Percentiles rank a stretch among this genome's conserved stretches.
Evolutionary conservation across 2,113 vertebrate species (phyloP).

Genomic region (Catharus fuscescens): DNA sequence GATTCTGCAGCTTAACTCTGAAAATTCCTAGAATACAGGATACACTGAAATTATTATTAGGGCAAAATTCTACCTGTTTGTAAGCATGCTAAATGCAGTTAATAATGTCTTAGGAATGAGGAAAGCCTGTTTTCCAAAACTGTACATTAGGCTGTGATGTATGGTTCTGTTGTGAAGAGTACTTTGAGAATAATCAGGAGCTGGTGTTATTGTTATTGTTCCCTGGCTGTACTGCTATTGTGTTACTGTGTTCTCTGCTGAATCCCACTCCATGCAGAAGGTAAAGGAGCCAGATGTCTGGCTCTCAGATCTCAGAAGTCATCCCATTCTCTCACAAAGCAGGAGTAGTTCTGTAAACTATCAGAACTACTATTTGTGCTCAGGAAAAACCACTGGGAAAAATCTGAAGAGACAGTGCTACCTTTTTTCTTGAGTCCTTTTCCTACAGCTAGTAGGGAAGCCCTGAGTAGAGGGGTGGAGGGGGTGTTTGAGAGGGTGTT

Average conservation of each 20-base stretch:
- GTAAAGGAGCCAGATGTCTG: not conserved
- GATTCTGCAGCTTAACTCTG: not conserved
- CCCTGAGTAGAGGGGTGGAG: not conserved
- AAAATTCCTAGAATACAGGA: not conserved
- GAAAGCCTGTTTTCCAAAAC: not conserved
- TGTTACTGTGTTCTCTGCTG: not conserved
- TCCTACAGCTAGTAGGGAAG: not conserved
- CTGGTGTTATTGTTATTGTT: not conserved
- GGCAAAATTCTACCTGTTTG: not conserved
- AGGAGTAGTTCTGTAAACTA: not conserved
- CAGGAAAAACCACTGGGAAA: not conserved
- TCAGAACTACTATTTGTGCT: not conserved
- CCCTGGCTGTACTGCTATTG: not conserved
- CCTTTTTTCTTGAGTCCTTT: not conserved
- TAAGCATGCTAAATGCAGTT: slow-evolving; percentile 13
- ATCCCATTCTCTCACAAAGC: not conserved
- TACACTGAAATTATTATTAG: not conserved
- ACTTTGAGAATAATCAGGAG: not conserved
- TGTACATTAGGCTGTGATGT: rapidly evolving
- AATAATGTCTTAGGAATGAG: slow-evolving; percentile 4
- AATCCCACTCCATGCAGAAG: not conserved
- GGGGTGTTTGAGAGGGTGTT: not conserved
- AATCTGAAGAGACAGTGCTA: not conserved
- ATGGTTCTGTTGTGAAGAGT: rapidly evolving
- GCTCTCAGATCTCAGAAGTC: not conserved